Evolutionary conservation across 2,888 invertebrate genomes (phyloP).

Genomic region (Lasius fuliginosus): DNA sequence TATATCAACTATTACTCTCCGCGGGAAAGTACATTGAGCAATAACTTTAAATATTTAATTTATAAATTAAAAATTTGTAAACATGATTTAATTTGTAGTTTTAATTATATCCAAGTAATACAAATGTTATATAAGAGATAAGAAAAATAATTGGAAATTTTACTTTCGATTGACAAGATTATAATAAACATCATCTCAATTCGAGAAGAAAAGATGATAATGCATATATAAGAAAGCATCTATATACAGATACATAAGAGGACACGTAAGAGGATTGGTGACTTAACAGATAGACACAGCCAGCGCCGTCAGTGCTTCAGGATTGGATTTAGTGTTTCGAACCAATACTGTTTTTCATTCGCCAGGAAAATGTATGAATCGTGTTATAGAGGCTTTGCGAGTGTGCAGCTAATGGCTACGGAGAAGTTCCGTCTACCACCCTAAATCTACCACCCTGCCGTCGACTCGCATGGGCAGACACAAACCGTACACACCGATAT

Average conservation of each 20-base stretch:
- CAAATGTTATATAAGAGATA: neutral
- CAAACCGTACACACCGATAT: conserved; percentile 21
- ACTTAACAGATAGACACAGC: conserved; percentile 52
- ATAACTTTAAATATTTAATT: neutral
- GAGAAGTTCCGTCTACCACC: conserved; percentile 79
- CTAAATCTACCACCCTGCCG: conserved; percentile 80
- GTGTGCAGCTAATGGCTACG: conserved; percentile 84
- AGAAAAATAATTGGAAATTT: conserved; percentile 2
- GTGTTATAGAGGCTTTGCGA: conserved; percentile 84
- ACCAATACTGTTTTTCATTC: conserved; percentile 81
- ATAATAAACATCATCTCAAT: neutral
- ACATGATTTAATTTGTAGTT: conserved; percentile 16
- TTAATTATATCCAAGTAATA: neutral
- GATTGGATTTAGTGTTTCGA: conserved; percentile 51
- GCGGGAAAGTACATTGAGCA: neutral
- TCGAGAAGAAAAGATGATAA: neutral
- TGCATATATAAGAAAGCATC: neutral
- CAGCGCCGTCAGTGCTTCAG: conserved; percentile 38
- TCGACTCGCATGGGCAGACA: conserved; percentile 40
- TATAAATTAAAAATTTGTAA: neutral
- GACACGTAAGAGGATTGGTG: conserved; percentile 39
- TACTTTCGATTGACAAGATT: neutral
- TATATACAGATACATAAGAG: neutral
- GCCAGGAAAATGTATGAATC: conserved; percentile 85
- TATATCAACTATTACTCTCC: neutral